Percentiles rank a stretch among this genome's conserved stretches.
These are phyloP conservation scores for Pseudobourletiella spinata DNA, from an alignment of 1,140 invertebrate species.

Conservation along the genomic window DNA sequence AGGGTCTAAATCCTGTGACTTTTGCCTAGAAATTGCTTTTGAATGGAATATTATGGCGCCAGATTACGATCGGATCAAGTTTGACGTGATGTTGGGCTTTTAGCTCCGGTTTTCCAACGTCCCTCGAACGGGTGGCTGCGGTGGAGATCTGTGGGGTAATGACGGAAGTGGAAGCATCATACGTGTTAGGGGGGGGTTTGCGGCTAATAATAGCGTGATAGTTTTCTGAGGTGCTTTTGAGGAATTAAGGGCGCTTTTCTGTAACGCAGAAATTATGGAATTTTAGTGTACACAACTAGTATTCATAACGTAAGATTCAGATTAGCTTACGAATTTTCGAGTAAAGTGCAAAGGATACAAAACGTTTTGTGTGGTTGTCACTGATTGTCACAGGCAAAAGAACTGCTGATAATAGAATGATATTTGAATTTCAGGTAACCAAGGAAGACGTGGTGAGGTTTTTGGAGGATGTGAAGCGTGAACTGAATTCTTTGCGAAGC, in stretches of 20 bases:
- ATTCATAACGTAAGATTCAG: no score
- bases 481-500: slow-evolving; percentile 54
- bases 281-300: not conserved
- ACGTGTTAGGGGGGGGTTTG: not conserved
- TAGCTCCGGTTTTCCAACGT: no score
- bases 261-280: not conserved
- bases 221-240: no score
- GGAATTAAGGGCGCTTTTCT: not conserved
- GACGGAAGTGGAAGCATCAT: not conserved
- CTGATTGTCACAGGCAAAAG: not conserved
- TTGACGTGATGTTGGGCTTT: not conserved
- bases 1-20: slow-evolving; percentile 32
- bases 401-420: not conserved
- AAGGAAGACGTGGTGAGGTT: slow-evolving; percentile 58
- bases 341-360: no score
- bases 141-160: no score
- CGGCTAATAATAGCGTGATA: no score
- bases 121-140: no score
- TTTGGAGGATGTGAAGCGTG: slow-evolving; percentile 59
- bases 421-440: not conserved
- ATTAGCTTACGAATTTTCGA: no score
- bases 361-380: not conserved
- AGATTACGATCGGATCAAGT: no score
- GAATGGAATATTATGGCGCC: not conserved
- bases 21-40: not conserved